Percentiles rank a stretch among this genome's conserved stretches.
These are phyloP conservation scores for Tetramorium bicarinatum DNA, from an alignment of 2,888 invertebrate species.

Conservation along the genomic window DNA sequence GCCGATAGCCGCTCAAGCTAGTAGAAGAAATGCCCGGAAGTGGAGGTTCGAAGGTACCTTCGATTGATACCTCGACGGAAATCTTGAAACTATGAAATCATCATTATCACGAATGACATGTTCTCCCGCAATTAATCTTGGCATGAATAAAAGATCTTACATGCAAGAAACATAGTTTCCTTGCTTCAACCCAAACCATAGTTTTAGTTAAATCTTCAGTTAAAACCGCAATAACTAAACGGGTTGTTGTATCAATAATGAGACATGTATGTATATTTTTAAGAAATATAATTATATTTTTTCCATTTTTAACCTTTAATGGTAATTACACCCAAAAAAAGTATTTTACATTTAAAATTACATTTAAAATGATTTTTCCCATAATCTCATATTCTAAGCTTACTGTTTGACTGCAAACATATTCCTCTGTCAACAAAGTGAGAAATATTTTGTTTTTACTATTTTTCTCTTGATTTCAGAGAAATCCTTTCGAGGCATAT, in stretches of 20 bases:
- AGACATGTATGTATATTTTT: background rate
- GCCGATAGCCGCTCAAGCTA: background rate
- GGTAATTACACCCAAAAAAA: background rate
- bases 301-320: background rate
- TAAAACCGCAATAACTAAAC: no score
- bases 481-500: no score
- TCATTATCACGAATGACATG: background rate
- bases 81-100: background rate
- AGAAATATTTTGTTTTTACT: no score
- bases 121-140: conserved; percentile 1
- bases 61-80: background rate
- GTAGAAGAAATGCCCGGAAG: conserved; percentile 13
- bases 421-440: no score
- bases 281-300: background rate
- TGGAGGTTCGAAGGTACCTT: background rate
- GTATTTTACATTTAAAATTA: no score
- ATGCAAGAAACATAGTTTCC: background rate
- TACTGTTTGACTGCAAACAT: no score
- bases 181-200: background rate
- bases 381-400: no score
- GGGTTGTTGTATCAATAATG: background rate
- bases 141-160: background rate
- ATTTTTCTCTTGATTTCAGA: no score
- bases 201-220: background rate
- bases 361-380: no score